Evolutionary conservation across 2,113 vertebrate species (phyloP).

Genomic region (Sylvia atricapilla): DNA sequence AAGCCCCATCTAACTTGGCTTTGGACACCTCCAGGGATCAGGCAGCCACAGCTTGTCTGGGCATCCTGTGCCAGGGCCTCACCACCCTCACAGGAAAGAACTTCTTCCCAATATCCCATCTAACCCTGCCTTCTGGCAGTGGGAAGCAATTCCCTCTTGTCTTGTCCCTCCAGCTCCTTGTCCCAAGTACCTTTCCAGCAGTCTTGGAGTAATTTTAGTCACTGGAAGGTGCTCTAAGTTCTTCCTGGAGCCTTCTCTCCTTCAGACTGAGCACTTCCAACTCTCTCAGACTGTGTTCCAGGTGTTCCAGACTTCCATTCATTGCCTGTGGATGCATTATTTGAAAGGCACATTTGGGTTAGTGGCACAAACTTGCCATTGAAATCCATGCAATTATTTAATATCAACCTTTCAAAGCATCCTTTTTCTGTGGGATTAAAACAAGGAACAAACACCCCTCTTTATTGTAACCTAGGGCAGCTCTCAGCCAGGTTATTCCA

Average conservation of each 20-base stretch:
- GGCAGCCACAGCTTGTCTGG: not conserved
- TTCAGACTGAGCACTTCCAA: not conserved
- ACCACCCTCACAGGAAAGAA: not conserved
- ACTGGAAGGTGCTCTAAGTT: not conserved
- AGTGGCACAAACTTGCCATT: not conserved
- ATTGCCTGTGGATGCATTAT: not conserved
- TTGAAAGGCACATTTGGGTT: fast-evolving
- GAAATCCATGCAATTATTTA: not conserved
- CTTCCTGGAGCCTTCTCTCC: not conserved
- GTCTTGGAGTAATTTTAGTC: not conserved
- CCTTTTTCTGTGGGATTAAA: not conserved
- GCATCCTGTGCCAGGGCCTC: not conserved
- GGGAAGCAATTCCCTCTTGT: not conserved
- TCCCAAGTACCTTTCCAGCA: not conserved
- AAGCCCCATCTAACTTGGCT: not conserved
- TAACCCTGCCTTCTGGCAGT: not conserved
- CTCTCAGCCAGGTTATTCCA: not conserved
- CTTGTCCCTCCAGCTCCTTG: not conserved
- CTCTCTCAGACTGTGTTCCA: not conserved
- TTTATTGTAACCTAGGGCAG: not conserved
- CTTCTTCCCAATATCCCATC: not conserved
- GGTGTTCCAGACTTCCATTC: not conserved
- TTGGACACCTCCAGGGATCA: not conserved
- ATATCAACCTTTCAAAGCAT: not conserved
- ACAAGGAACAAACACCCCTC: not conserved